Conservation (phyloP, 2,888 invertebrate species). For the Apamea sordens region DNA sequence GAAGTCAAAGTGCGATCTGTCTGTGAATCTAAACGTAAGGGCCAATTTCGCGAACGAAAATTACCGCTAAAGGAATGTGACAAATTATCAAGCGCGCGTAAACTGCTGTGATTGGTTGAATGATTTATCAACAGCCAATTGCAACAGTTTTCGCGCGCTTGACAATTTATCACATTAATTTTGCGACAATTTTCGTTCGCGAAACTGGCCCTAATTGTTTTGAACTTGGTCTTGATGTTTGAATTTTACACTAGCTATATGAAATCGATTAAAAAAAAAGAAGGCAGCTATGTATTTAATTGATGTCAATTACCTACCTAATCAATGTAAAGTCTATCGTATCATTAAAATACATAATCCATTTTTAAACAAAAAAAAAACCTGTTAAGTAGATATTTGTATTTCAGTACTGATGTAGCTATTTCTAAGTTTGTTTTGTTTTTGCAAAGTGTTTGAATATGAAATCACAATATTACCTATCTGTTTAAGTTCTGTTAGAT, state of each 20-base stretch:
- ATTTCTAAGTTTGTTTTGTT: neutral
- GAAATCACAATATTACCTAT: neutral
- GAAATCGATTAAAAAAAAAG: conserved; percentile 2
- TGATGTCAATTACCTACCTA: conserved; percentile 60
- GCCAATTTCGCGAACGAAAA: too few species aligned
- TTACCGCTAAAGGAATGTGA: neutral
- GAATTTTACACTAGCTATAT: neutral
- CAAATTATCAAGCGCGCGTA: neutral
- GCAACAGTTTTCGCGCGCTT: neutral
- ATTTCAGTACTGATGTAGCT: neutral
- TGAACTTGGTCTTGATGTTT: conserved; percentile 1
- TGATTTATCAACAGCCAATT: neutral
- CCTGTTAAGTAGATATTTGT: neutral
- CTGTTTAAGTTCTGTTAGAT: neutral
- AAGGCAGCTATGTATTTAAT: conserved; percentile 46
- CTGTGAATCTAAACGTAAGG: too few species aligned
- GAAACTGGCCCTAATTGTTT: neutral
- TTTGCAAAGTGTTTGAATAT: neutral
- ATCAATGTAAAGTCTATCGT: conserved; percentile 31
- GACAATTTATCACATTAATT: neutral
- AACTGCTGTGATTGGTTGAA: neutral
- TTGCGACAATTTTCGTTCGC: neutral
- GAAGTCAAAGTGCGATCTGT: neutral
- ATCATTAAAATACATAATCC: neutral
- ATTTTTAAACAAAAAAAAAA: neutral